phyloP scores from a whole-genome alignment of 2,888 invertebrate species.

The Flabesymbios commensalis region DNA sequence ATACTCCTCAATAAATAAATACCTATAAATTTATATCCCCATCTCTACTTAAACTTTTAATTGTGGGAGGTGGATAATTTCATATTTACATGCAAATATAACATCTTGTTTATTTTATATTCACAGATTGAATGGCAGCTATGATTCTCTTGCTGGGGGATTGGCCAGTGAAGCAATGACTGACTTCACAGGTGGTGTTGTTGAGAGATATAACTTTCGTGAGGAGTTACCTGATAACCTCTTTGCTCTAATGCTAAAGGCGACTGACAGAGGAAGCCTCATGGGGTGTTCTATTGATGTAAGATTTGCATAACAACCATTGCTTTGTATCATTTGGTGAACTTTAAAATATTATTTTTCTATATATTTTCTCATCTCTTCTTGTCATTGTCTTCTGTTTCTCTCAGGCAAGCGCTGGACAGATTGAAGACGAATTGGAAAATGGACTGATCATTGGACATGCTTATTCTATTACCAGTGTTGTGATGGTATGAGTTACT shows the following conservation, averaged over 20 bases:
- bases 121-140: constrained; percentile 86
- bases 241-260: constrained; percentile 70
- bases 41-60: too few relatives aligned
- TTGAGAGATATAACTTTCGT: constrained; percentile 52
- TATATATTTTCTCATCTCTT: not conserved
- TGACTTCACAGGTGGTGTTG: constrained; percentile 79
- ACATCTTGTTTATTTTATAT: not conserved
- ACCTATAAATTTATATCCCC: too few relatives aligned
- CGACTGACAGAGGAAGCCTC: constrained; percentile 84
- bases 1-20: too few relatives aligned
- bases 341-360: not conserved
- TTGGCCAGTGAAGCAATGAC: constrained; percentile 98
- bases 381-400: too few relatives aligned
- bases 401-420: constrained; percentile 8
- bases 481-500: constrained; percentile 65
- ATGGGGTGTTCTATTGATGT: constrained; percentile 93
- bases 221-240: constrained; percentile 46
- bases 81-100: too few relatives aligned
- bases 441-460: constrained; percentile 42
- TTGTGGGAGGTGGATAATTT: too few relatives aligned
- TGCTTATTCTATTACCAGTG: constrained; percentile 41
- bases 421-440: constrained; percentile 74
- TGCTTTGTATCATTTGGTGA: not conserved
- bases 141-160: constrained; percentile 95
- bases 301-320: constrained; percentile 32